phyloP scores from a whole-genome alignment of 92 coral and sea anemone genomes.

The Porites rus region DNA sequence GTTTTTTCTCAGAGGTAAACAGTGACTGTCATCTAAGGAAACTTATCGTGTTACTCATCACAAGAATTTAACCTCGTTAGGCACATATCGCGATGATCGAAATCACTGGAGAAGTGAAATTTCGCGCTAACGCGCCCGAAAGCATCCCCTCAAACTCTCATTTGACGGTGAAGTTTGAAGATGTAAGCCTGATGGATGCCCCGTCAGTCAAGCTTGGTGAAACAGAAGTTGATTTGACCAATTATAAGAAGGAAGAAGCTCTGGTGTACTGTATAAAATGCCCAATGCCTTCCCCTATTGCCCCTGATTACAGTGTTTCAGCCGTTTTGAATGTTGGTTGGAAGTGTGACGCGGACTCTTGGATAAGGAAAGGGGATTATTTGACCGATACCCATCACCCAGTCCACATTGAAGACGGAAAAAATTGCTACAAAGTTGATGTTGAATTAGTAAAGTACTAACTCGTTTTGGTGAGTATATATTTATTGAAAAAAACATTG shows the following conservation, averaged over 20 bases:
- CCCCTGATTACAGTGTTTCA: slow-evolving; percentile 70
- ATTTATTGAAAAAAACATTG: too few relatives aligned
- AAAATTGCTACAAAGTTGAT: slow-evolving; percentile 60
- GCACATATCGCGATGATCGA: slow-evolving; percentile 10
- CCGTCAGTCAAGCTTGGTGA: slow-evolving; percentile 67
- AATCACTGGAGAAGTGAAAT: slow-evolving; percentile 36
- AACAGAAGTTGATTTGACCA: slow-evolving; percentile 61
- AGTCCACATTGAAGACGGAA: slow-evolving; percentile 61
- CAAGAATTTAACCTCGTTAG: not conserved
- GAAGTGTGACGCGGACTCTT: slow-evolving; percentile 70
- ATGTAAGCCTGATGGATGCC: slow-evolving; percentile 78
- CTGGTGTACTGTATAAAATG: slow-evolving; percentile 79
- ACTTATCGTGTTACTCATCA: not conserved
- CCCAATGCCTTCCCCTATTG: slow-evolving; percentile 68
- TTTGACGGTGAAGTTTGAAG: slow-evolving; percentile 84
- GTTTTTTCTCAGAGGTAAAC: too few relatives aligned
- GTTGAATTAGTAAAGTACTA: slow-evolving; percentile 70
- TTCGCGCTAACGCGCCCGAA: slow-evolving; percentile 46
- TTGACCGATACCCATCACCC: slow-evolving; percentile 74
- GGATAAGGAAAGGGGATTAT: slow-evolving; percentile 87
- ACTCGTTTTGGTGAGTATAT: slow-evolving; percentile 11
- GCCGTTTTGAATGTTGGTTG: slow-evolving; percentile 94
- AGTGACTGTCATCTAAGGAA: not conserved
- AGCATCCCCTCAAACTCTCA: slow-evolving; percentile 69
- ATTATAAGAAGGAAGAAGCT: slow-evolving; percentile 79